phyloP scores from a whole-genome alignment of 2,113 vertebrate species.

The Verasper variegatus region DNA sequence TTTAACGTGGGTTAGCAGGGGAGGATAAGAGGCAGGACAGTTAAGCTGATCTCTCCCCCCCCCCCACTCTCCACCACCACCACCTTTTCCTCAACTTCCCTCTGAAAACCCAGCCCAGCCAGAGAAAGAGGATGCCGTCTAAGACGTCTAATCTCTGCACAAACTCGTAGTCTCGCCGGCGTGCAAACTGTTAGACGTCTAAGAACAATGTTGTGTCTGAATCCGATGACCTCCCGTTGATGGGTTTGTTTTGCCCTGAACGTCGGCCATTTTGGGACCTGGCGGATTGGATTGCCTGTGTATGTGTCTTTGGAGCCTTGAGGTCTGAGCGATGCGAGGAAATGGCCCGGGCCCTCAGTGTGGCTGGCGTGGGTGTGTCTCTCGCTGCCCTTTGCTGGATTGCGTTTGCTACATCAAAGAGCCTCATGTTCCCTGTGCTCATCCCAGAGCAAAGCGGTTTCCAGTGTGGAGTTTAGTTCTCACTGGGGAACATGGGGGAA shows the following conservation, averaged over 20 bases:
- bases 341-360: conserved; percentile 26
- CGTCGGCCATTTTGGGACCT: conserved; percentile 4
- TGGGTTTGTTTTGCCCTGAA: conserved; percentile 30
- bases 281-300: conserved; percentile 30
- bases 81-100: conserved; percentile 9
- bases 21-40: conserved; percentile 64
- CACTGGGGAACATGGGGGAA: conserved; percentile 50
- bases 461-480: conserved; percentile 53
- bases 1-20: conserved; percentile 71
- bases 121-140: conserved; percentile 66
- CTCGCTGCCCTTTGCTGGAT: conserved; percentile 43
- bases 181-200: conserved; percentile 52
- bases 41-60: conserved; percentile 60
- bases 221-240: conserved; percentile 33
- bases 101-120: conserved; percentile 40
- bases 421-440: conserved; percentile 22
- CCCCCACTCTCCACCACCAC: background rate
- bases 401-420: conserved; percentile 68
- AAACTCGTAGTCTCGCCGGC: conserved; percentile 45
- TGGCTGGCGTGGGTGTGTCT: conserved; percentile 44
- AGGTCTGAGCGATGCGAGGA: conserved; percentile 43
- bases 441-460: conserved; percentile 42
- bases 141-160: conserved; percentile 61
- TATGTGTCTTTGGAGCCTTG: conserved; percentile 33
- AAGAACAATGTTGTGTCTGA: conserved; percentile 31